Conservation (phyloP, 30 jellyfish, hydroid and myxozoan genomes). For the Rhopilema esculentum region DNA sequence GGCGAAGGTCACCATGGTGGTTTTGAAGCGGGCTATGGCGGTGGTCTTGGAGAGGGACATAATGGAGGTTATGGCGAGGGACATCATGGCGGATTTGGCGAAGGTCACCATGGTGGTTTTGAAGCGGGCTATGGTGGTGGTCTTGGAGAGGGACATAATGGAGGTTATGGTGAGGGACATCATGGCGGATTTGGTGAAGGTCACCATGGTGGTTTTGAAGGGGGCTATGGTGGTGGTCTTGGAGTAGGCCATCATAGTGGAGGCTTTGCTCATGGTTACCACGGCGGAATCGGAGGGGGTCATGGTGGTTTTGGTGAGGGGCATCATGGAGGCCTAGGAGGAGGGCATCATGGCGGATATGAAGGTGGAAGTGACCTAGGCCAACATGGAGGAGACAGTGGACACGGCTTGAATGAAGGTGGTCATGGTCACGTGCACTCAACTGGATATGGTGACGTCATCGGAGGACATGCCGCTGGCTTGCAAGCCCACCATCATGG, state of each 20-base stretch:
- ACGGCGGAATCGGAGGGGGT: conserved; percentile 6
- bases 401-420: conserved; percentile 8
- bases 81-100: conserved; percentile 28
- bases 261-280: conserved; percentile 46
- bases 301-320: background rate
- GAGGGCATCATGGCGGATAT: background rate
- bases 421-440: conserved; percentile 32
- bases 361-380: conserved; percentile 25
- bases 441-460: conserved; percentile 53
- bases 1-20: conserved; percentile 30
- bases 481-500: conserved; percentile 59
- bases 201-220: conserved; percentile 5
- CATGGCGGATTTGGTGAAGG: conserved; percentile 26
- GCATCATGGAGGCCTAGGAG: too few relatives aligned
- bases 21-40: background rate
- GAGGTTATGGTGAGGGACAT: conserved; percentile 32
- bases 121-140: conserved; percentile 39
- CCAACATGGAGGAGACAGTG: conserved; percentile 13
- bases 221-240: conserved; percentile 8
- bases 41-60: conserved; percentile 29
- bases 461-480: conserved; percentile 66
- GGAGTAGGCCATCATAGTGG: conserved; percentile 22
- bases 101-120: background rate
- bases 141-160: conserved; percentile 9
- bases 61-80: conserved; percentile 17